Percentiles rank a stretch among this genome's conserved stretches.
These are phyloP conservation scores for Cherax destructor DNA, from an alignment of 1,140 invertebrate species.

Conservation along the genomic window DNA sequence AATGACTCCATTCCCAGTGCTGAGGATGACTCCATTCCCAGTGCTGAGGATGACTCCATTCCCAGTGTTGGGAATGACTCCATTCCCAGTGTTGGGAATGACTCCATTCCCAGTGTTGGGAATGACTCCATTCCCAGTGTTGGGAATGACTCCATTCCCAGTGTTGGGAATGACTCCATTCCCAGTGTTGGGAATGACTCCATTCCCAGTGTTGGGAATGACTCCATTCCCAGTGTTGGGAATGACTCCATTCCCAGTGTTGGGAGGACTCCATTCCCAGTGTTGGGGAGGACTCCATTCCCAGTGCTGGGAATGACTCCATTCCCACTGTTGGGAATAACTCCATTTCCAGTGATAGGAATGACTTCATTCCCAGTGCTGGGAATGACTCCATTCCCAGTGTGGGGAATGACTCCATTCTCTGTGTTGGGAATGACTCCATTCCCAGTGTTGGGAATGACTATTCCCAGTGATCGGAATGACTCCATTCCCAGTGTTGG, in stretches of 20 bases:
- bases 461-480: not conserved
- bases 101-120: not conserved
- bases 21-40: not conserved
- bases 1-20: not conserved
- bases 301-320: too few species aligned
- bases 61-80: too few species aligned
- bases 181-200: too few species aligned
- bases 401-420: not conserved
- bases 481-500: not conserved
- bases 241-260: not conserved
- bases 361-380: not conserved
- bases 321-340: not conserved
- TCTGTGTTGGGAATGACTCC: too few species aligned
- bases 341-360: not conserved
- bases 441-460: not conserved
- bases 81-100: not conserved
- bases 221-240: not conserved
- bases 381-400: not conserved
- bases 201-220: not conserved
- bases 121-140: not conserved
- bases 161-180: not conserved
- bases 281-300: not conserved
- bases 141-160: not conserved
- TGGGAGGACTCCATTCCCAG: not conserved
- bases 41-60: not conserved